Base-by-base conservation (phyloP, 2,113 vertebrate species). In the Poicephalus gulielmi region DNA sequence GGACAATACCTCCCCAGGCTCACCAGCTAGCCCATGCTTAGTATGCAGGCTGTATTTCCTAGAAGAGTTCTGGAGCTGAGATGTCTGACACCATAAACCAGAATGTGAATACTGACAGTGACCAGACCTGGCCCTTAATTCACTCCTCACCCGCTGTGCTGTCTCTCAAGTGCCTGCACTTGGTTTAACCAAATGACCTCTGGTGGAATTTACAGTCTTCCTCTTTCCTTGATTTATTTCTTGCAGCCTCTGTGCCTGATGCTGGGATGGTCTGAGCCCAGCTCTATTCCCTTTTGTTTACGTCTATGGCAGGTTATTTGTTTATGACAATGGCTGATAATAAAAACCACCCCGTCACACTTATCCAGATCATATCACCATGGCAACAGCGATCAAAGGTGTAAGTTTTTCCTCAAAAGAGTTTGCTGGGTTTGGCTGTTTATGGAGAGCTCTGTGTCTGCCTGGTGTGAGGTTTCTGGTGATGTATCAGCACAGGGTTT, bases 171-270 rank as follows among this genome's bases (percentile, higher is more conserved):
- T 59, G 17, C 57, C 83, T 94, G 89, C 81, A 25, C 69, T 94
- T 82, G 37, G 53, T 95, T 95, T 95, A 95, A 95, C 89, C 89
- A 82, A 79, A 74, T 92, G 88, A 94, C 86, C 93, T 92, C 91
- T 78, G 66, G 39, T 55, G 52, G 39, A 68, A 94, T 91, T 94
- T 92, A 95, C 69, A 84, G 4, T 79, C 83, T 86, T 75, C 60
- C 81, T 13, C 8, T 88, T 84, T 25, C 86, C 77, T 87, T 91
- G 86, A 94, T 95, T 94, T 95, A 89, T 89, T 84, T 64, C 62
- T 47, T 60, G 39, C 69, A 81, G 66, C 89, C 74, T 55, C 77
- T 88, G 35, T 35, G 39, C 43, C 83, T 79, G 89, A 82, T 92
- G 69, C 86, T 94, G 55, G 71, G 94, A 84, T 82, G 83, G 50